Conservation (phyloP, 2,888 invertebrate species). For the Rhopalosiphum nymphaeae region DNA sequence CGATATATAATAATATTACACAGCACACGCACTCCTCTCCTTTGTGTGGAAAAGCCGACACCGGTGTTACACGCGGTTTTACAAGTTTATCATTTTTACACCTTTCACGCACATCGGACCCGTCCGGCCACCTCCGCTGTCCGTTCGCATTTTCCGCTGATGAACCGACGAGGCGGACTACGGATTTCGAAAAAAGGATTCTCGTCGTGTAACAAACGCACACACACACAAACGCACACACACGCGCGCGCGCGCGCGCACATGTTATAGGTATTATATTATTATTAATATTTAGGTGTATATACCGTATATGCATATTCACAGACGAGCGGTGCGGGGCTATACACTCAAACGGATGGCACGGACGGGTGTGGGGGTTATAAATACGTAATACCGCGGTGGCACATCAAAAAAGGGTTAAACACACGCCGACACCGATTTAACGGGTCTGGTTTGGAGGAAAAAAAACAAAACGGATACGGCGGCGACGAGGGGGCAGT, state of each 20-base stretch:
- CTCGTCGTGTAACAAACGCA: too few species aligned
- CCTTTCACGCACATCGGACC: conserved; percentile 44
- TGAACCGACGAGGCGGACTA: conserved; percentile 2
- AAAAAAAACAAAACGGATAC: background rate
- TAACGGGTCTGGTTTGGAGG: conserved; percentile 39
- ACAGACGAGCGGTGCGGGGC: background rate
- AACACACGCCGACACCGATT: conserved; percentile 56
- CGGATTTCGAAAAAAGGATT: conserved; percentile 28
- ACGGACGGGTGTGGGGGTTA: background rate
- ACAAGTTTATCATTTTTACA: conserved; percentile 65
- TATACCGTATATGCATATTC: background rate
- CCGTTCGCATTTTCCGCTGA: conserved; percentile 54
- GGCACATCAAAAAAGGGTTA: conserved; percentile 46
- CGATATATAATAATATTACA: conserved; percentile 32
- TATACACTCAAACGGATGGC: background rate
- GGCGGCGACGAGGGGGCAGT: background rate
- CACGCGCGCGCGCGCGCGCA: background rate
- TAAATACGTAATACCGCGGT: conserved; percentile 34
- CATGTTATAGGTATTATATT: background rate
- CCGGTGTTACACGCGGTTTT: conserved; percentile 62
- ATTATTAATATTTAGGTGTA: background rate
- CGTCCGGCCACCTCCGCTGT: conserved; percentile 52
- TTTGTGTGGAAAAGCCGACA: conserved; percentile 62
- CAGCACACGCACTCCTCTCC: conserved; percentile 6
- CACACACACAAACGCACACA: background rate